phyloP scores from a whole-genome alignment of 2,113 vertebrate genomes.

The Chaetorhynchus papuensis region DNA sequence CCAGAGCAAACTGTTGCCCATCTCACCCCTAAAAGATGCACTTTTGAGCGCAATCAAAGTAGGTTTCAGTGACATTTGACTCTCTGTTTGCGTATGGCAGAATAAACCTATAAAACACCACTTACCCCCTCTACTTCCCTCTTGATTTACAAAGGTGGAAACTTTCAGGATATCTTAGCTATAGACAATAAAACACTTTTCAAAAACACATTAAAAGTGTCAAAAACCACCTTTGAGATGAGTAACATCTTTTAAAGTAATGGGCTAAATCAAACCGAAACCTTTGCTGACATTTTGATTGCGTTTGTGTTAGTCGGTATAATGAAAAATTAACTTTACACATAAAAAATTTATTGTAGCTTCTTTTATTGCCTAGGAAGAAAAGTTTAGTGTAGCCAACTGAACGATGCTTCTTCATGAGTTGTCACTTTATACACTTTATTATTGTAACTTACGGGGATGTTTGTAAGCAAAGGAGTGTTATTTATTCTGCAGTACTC shows the following conservation, averaged over 20 bases:
- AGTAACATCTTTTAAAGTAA: conserved; percentile 51
- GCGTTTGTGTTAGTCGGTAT: conserved; percentile 13
- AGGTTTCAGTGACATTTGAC: background rate
- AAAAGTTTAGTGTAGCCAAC: conserved; percentile 51
- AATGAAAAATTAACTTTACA: conserved; percentile 69
- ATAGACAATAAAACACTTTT: conserved; percentile 30
- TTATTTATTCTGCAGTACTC: conserved; percentile 49
- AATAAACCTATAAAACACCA: conserved; percentile 8
- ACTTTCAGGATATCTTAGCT: conserved; percentile 25
- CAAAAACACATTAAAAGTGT: conserved; percentile 48
- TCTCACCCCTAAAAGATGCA: background rate
- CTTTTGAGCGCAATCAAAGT: background rate
- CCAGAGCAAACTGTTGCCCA: background rate
- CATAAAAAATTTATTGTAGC: conserved; percentile 61
- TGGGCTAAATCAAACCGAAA: conserved; percentile 56
- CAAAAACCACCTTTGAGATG: conserved; percentile 47
- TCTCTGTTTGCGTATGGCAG: background rate
- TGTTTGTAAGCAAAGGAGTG: conserved; percentile 57
- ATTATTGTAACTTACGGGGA: conserved; percentile 59
- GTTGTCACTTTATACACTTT: conserved; percentile 46
- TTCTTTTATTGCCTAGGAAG: conserved; percentile 40
- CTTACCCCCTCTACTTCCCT: background rate
- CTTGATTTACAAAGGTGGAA: conserved; percentile 29
- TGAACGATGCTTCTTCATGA: conserved; percentile 43
- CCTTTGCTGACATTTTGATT: conserved; percentile 63